Base-by-base conservation (phyloP, 2,113 vertebrate genomes). In the Leptobrachium leishanense region DNA sequence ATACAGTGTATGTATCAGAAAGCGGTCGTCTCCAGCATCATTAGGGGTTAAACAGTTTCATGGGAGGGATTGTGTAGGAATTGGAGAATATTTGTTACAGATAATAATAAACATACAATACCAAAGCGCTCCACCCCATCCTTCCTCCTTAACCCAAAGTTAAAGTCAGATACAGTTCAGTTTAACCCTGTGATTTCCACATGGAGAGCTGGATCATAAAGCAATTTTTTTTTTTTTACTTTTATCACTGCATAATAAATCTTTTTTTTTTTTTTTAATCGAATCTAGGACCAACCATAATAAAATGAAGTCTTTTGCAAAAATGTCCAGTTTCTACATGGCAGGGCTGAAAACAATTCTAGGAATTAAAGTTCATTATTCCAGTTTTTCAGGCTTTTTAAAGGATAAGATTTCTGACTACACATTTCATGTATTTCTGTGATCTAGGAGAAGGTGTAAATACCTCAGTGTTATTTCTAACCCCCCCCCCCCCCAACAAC, bases 101-200 rank as follows among this genome's bases (percentile, higher is more conserved):
- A 65, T 8, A 68, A 68, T 76, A 68, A 55, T 68, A 70, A 42
- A 68, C 43, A 77, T 57, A 78, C 76, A 78, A 78, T 78, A 12
- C 67, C 31, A 41, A 43, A 43, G 20, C 15, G 12, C 76, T 43
- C 54, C 76, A 57, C 69, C 69, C 68, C 77, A 79, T 79, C 68
- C 77, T 72, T 79, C 76, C 76, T 72, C 15, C 12, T 55, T 68
- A 77, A 57, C 6, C 55, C 53, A 68, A 43, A 44, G 54, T 15
- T 31, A 79, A 72, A 72, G 59, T 79, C 77, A 72, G 6, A 44
- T 9, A 62, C 77, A 72, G 77, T 72, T 72, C 68, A 72, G n/a
- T 3, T 64, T 71, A 71, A 78, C 76, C 76, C 76, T 15, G 43
- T 12, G 9, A 59, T 59, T 59, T 59, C 55, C 31, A 68, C 43